These are phyloP conservation scores for Musca vetustissima DNA, from an alignment of 1,140 invertebrate species.

Conservation along the genomic window DNA sequence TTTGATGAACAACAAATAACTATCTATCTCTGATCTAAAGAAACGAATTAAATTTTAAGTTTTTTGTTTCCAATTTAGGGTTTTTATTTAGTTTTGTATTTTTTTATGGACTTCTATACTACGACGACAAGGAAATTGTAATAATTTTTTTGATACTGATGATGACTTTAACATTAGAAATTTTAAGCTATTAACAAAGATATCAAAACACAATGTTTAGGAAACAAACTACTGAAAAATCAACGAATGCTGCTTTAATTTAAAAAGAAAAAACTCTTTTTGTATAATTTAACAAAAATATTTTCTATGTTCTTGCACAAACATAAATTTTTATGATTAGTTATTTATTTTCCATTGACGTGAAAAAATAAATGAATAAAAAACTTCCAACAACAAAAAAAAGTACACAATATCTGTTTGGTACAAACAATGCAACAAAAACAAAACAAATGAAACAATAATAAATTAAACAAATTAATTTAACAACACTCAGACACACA, in stretches of 20 bases:
- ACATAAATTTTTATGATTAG: no score
- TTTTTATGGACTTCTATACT: not conserved
- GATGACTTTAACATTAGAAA: slow-evolving; percentile 5
- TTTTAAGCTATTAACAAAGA: slow-evolving; percentile 4
- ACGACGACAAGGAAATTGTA: slow-evolving; percentile 2
- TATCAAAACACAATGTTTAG: slow-evolving; percentile 3
- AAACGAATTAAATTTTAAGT: slow-evolving; percentile 18
- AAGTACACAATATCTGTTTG: slow-evolving; percentile 20
- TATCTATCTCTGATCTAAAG: not conserved
- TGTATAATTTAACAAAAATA: not conserved
- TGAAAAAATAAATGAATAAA: no score
- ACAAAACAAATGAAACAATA: not conserved
- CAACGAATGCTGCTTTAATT: slow-evolving; percentile 24
- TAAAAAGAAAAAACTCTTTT: not conserved
- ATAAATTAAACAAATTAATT: not conserved
- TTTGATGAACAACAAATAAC: not conserved
- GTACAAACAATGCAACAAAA: slow-evolving; percentile 19
- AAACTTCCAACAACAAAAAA: not conserved
- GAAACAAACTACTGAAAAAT: slow-evolving; percentile 6
- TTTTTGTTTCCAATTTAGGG: not conserved
- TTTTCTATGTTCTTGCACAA: not conserved
- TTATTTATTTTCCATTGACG: no score
- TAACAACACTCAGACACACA: not conserved
- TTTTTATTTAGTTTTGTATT: not conserved
- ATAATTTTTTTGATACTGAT: slow-evolving; percentile 20